Evolutionary conservation across 1,140 invertebrate genomes (phyloP).

Genomic region (Drosophila elegans): DNA sequence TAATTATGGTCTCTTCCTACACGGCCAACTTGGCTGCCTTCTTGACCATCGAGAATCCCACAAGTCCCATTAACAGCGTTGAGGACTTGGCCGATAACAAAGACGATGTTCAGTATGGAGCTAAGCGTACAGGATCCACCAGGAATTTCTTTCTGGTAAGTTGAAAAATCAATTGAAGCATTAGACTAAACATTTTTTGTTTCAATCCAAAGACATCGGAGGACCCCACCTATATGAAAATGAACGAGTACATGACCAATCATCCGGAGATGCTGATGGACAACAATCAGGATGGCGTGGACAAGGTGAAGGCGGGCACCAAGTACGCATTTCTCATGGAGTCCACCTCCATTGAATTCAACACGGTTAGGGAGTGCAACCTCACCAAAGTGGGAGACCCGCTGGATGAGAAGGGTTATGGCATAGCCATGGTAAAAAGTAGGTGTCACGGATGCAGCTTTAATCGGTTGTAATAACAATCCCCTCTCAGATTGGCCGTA

Average conservation of each 20-base stretch:
- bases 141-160: conserved; percentile 92
- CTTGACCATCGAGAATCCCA: conserved; percentile 93
- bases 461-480: background rate
- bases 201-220: conserved; percentile 87
- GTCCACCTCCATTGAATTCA: conserved; percentile 94
- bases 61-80: conserved; percentile 92
- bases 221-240: conserved; percentile 90
- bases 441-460: conserved; percentile 11
- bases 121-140: conserved; percentile 92
- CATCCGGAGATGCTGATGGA: conserved; percentile 89
- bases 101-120: conserved; percentile 94
- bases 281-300: conserved; percentile 90
- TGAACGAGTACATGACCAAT: conserved; percentile 92
- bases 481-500: conserved; percentile 88
- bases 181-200: background rate
- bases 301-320: conserved; percentile 86
- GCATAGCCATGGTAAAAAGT: conserved; percentile 94
- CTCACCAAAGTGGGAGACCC: conserved; percentile 91
- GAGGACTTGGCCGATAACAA: conserved; percentile 92
- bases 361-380: conserved; percentile 92
- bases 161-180: too few relatives aligned
- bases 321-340: conserved; percentile 96
- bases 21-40: conserved; percentile 99
- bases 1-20: conserved; percentile 98
- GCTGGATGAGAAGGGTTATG: conserved; percentile 94